Percentiles rank a stretch among this genome's conserved stretches.
phyloP scores from a whole-genome alignment of 92 coral and sea anemone species.

The Porites lobata region DNA sequence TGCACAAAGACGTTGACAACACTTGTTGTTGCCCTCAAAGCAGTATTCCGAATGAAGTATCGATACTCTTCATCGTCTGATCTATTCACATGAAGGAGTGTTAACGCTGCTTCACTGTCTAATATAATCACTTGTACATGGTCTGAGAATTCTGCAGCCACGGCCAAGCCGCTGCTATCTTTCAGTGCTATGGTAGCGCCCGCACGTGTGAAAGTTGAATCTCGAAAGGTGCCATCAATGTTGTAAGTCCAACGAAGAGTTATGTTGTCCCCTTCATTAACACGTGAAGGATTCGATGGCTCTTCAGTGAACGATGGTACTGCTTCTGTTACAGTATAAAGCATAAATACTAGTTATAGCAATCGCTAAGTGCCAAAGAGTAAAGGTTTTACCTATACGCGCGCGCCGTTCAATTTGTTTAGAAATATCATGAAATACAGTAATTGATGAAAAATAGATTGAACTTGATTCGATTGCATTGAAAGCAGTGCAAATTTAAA shows the following conservation, averaged over 20 bases:
- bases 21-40: background rate
- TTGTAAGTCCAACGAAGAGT: constrained; percentile 12
- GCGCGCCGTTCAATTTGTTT: no score
- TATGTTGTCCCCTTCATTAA: background rate
- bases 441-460: no score
- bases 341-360: no score
- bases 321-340: no score
- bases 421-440: no score
- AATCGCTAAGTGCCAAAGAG: no score
- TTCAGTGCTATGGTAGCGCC: background rate
- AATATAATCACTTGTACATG: background rate
- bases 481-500: no score
- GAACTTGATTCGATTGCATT: no score
- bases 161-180: background rate
- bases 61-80: background rate
- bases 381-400: no score
- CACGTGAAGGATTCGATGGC: constrained; percentile 3
- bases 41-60: background rate
- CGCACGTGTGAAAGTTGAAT: background rate
- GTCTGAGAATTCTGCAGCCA: background rate
- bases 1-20: background rate
- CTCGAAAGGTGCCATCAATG: background rate
- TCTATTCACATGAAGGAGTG: background rate
- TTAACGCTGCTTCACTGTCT: background rate
- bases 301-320: background rate